Conservation (phyloP, 2,113 vertebrate genomes). For the Anas platyrhynchos region DNA sequence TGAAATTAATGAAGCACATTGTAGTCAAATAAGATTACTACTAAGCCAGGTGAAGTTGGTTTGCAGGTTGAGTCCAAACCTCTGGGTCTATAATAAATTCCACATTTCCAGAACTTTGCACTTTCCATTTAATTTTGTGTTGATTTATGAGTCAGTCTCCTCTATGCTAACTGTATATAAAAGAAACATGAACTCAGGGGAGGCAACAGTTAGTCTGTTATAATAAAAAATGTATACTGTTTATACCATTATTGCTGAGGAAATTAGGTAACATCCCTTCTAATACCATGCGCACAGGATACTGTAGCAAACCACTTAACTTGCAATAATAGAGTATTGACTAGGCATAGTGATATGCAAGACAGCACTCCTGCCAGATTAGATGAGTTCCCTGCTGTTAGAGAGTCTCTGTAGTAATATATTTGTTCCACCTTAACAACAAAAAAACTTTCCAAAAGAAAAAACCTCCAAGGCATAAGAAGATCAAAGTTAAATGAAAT, state of each 20-base stretch:
- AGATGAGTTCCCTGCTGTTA: slow-evolving; percentile 30
- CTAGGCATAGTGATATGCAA: slow-evolving; percentile 65
- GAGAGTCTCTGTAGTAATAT: neutral
- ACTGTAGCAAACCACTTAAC: slow-evolving; percentile 76
- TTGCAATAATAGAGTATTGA: slow-evolving; percentile 79
- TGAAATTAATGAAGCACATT: slow-evolving; percentile 37
- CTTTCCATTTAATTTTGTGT: slow-evolving; percentile 67
- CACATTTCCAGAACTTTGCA: slow-evolving; percentile 62
- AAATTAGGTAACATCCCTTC: slow-evolving; percentile 79
- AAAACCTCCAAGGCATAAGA: slow-evolving; percentile 6
- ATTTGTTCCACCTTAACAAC: slow-evolving; percentile 4
- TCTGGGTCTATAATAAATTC: slow-evolving; percentile 45
- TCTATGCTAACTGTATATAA: slow-evolving; percentile 55
- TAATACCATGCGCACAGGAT: slow-evolving; percentile 67
- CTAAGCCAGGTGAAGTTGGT: slow-evolving; percentile 43
- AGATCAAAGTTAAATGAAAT: neutral
- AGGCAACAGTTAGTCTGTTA: slow-evolving; percentile 73
- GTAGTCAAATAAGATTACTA: slow-evolving; percentile 43
- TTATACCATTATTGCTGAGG: slow-evolving; percentile 77
- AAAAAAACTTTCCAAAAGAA: neutral
- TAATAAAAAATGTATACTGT: slow-evolving; percentile 78
- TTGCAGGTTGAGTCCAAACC: slow-evolving; percentile 37
- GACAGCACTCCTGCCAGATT: slow-evolving; percentile 39
- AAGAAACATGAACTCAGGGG: slow-evolving; percentile 70
- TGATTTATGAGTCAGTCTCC: slow-evolving; percentile 73